These are phyloP conservation scores for Mya arenaria DNA, from an alignment of 1,140 invertebrate species.

Conservation along the genomic window DNA sequence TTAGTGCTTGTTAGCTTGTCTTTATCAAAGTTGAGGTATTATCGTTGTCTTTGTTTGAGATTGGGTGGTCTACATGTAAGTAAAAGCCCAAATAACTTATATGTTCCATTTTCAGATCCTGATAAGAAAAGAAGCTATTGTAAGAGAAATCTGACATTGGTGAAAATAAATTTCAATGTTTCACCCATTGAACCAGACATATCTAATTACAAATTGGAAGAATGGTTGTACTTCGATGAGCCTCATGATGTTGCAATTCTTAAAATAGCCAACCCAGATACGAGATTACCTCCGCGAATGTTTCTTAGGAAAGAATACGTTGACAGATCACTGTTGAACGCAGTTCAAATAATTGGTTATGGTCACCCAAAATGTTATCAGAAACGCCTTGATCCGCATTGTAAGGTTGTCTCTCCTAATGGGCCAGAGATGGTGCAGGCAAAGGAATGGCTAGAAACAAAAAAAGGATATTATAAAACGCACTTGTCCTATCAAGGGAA, in stretches of 20 bases:
- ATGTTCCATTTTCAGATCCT: no score
- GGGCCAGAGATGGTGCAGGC: neutral
- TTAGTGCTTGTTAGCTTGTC: no score
- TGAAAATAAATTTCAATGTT: no score
- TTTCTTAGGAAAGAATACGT: neutral
- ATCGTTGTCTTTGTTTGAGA: no score
- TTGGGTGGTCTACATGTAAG: no score
- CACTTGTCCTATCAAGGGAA: neutral
- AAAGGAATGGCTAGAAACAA: neutral
- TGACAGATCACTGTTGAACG: neutral
- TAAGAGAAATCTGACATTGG: no score
- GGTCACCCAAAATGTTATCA: neutral
- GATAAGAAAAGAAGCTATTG: no score
- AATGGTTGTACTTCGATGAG: no score
- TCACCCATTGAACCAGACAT: no score
- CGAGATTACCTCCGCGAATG: neutral
- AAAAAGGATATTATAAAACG: neutral
- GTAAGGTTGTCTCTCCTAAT: neutral
- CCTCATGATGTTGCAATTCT: neutral
- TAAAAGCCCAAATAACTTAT: no score
- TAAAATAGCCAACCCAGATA: neutral
- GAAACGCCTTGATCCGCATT: neutral
- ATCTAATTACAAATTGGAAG: no score
- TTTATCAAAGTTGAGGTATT: no score
- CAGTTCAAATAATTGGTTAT: neutral